Evolutionary conservation across 2,113 vertebrate species (phyloP).

Genomic region (Tyrannus savana): DNA sequence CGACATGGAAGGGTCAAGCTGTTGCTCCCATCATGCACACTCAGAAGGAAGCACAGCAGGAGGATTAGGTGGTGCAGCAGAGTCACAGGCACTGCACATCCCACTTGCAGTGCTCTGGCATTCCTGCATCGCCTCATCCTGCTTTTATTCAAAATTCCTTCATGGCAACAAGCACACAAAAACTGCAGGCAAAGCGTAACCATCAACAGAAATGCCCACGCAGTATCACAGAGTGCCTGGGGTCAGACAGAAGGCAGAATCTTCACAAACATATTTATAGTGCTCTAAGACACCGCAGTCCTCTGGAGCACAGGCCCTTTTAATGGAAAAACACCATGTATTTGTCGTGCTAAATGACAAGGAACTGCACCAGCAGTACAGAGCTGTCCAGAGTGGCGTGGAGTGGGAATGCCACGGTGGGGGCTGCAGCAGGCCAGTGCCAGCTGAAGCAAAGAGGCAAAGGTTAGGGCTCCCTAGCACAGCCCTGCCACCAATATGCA

Average conservation of each 20-base stretch:
- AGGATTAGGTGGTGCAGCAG: not conserved
- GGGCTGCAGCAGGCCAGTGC: not conserved
- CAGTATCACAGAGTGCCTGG: not conserved
- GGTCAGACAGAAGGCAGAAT: constrained; percentile 21
- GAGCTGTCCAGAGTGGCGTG: not conserved
- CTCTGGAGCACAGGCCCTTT: not conserved
- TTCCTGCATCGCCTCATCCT: not conserved
- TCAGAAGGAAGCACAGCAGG: not conserved
- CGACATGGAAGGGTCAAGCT: not conserved
- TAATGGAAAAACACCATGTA: not conserved
- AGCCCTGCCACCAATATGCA: not conserved
- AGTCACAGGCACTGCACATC: not conserved
- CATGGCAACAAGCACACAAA: constrained; percentile 15
- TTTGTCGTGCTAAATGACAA: not conserved
- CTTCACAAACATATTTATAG: not conserved
- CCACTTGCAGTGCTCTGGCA: not conserved
- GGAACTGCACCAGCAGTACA: not conserved
- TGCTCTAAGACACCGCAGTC: not conserved
- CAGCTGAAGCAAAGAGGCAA: not conserved
- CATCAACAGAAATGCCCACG: constrained; percentile 9
- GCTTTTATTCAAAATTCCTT: constrained; percentile 22
- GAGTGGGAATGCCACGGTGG: rapidly evolving
- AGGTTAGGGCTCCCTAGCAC: not conserved
- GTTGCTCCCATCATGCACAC: rapidly evolving
- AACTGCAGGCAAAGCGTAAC: constrained; percentile 35